Percentiles rank a stretch among this genome's conserved stretches.
These are phyloP conservation scores for Julus scanicus DNA, from an alignment of 2,888 invertebrate genomes.

Conservation along the genomic window DNA sequence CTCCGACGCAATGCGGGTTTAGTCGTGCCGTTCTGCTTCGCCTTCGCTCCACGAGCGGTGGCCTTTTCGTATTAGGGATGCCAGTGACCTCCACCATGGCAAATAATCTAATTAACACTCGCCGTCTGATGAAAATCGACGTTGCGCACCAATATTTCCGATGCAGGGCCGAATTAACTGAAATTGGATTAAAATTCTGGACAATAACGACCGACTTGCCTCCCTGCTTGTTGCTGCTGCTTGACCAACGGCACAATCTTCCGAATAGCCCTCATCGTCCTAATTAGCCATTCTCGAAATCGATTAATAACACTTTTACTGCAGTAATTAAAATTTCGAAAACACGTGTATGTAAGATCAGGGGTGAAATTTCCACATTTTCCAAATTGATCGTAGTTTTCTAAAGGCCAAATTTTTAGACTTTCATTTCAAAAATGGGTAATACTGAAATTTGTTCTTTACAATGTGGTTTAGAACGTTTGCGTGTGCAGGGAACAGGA, in stretches of 20 bases:
- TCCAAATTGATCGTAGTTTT: too few species aligned
- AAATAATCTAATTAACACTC: constrained; percentile 39
- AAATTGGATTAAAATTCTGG: constrained; percentile 22
- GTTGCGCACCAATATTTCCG: constrained; percentile 29
- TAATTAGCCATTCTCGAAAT: background rate
- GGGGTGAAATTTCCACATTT: background rate
- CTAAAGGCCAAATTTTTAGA: too few species aligned
- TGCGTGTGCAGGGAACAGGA: too few species aligned
- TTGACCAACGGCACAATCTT: background rate
- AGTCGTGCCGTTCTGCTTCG: background rate
- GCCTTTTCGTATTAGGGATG: constrained; percentile 36
- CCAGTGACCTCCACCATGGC: constrained; percentile 42
- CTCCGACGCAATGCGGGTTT: background rate
- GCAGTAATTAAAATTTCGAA: background rate
- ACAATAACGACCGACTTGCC: background rate
- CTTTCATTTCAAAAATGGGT: too few species aligned
- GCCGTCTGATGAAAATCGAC: constrained; percentile 29
- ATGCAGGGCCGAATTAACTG: background rate
- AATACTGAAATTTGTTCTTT: too few species aligned
- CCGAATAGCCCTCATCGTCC: background rate
- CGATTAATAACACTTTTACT: constrained; percentile 5
- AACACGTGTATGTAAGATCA: background rate
- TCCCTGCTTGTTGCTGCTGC: background rate
- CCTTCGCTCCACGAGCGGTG: background rate
- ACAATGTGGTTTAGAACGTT: too few species aligned